Evolutionary conservation across 2,888 invertebrate species (phyloP).

Genomic region (Erebia aethiops): DNA sequence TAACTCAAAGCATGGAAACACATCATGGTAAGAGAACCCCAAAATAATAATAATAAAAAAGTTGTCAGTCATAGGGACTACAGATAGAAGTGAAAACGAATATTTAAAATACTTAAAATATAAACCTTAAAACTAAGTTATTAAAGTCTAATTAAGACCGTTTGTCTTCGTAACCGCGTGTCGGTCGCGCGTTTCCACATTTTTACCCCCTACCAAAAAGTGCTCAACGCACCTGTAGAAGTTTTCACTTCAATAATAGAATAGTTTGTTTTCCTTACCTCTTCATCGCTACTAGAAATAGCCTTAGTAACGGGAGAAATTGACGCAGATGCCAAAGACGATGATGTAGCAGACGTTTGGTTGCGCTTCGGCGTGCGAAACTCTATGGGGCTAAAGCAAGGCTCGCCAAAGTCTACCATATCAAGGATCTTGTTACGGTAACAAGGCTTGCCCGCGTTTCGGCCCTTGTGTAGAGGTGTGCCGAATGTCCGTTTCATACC

Average conservation of each 20-base stretch:
- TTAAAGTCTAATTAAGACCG: too few species aligned
- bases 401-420: slow-evolving; percentile 68
- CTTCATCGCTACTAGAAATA: slow-evolving; percentile 66
- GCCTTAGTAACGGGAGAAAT: slow-evolving; percentile 69
- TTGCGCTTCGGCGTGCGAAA: slow-evolving; percentile 64
- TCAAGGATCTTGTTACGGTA: slow-evolving; percentile 72
- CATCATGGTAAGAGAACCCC: too few species aligned
- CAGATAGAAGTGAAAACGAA: too few species aligned
- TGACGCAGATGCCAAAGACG: slow-evolving; percentile 62
- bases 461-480: slow-evolving; percentile 61
- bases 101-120: too few species aligned
- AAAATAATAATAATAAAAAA: background rate
- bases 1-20: too few species aligned
- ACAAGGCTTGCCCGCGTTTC: slow-evolving; percentile 52
- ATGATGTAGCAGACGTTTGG: slow-evolving; percentile 55
- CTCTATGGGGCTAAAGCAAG: slow-evolving; percentile 71
- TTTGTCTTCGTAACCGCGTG: too few species aligned
- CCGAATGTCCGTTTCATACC: slow-evolving; percentile 76
- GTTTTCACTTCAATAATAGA: too few species aligned
- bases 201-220: too few species aligned
- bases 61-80: too few species aligned
- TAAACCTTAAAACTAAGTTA: too few species aligned
- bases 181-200: too few species aligned
- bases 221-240: too few species aligned
- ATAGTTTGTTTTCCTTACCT: slow-evolving; percentile 50